phyloP scores from a whole-genome alignment of 2,113 vertebrate genomes.

The Zapus hudsonius region DNA sequence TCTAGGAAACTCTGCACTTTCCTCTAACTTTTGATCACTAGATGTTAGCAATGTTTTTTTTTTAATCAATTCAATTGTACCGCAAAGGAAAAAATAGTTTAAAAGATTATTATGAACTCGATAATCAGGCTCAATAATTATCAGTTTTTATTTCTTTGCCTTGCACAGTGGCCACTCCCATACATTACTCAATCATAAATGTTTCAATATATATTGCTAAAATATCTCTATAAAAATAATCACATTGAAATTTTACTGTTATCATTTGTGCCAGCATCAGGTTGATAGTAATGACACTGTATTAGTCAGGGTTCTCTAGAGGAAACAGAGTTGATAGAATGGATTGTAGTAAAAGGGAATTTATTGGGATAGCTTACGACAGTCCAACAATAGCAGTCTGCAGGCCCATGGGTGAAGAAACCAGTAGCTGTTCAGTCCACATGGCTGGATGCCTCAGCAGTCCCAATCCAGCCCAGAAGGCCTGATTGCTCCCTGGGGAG shows the following conservation, averaged over 20 bases:
- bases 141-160: not conserved
- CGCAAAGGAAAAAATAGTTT: not conserved
- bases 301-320: no score
- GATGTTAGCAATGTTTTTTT: not conserved
- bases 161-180: not conserved
- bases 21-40: not conserved
- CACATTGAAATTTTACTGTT: not conserved
- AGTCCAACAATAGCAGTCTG: no score
- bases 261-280: not conserved
- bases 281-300: not conserved
- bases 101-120: not conserved
- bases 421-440: no score
- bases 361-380: no score
- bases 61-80: not conserved
- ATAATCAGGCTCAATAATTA: not conserved
- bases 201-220: not conserved
- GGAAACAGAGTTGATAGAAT: no score
- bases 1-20: not conserved
- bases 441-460: no score
- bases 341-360: no score
- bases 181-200: not conserved
- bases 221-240: not conserved
- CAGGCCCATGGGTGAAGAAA: no score
- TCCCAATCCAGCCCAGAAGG: no score
- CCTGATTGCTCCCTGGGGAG: no score